Conservation (phyloP, 1,140 invertebrate species). For the Trichonephila clavipes region DNA sequence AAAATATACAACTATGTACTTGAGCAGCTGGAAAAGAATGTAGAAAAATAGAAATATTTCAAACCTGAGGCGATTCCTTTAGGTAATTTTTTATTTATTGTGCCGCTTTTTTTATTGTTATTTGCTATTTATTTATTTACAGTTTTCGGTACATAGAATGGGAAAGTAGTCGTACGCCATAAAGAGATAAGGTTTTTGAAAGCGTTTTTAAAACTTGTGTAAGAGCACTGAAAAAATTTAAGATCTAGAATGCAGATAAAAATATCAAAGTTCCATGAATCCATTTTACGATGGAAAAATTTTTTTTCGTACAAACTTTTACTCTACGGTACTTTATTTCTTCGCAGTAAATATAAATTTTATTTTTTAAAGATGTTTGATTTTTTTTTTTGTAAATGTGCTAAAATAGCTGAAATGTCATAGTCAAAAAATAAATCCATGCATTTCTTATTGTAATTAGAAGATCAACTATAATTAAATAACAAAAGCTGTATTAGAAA, state of each 20-base stretch:
- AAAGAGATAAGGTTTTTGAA: conserved; percentile 30
- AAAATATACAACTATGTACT: conserved; percentile 44
- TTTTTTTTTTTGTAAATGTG: too few relatives aligned
- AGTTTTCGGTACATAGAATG: neutral
- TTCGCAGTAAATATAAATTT: neutral
- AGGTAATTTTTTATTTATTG: conserved; percentile 35
- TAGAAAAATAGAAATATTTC: conserved; percentile 46
- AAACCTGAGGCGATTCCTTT: conserved; percentile 22
- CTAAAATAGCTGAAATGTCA: too few relatives aligned
- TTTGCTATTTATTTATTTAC: conserved; percentile 43
- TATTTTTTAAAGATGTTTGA: neutral
- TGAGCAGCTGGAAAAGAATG: conserved; percentile 39
- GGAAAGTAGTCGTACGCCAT: neutral
- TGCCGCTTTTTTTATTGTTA: neutral
- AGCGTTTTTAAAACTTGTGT: conserved; percentile 23
- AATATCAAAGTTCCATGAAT: conserved; percentile 27
- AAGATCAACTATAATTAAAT: too few relatives aligned
- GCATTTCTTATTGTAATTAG: too few relatives aligned
- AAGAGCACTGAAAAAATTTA: neutral
- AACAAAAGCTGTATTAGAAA: too few relatives aligned
- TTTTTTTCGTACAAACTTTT: neutral
- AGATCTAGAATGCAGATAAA: conserved; percentile 21
- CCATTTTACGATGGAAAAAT: neutral
- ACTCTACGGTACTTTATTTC: neutral
- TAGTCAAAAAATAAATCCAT: too few relatives aligned